A percentile compares a stretch with the other conserved stretches of the same genome.
phyloP scores from a whole-genome alignment of 2,888 invertebrate species.

The Cheilosia variabilis region DNA sequence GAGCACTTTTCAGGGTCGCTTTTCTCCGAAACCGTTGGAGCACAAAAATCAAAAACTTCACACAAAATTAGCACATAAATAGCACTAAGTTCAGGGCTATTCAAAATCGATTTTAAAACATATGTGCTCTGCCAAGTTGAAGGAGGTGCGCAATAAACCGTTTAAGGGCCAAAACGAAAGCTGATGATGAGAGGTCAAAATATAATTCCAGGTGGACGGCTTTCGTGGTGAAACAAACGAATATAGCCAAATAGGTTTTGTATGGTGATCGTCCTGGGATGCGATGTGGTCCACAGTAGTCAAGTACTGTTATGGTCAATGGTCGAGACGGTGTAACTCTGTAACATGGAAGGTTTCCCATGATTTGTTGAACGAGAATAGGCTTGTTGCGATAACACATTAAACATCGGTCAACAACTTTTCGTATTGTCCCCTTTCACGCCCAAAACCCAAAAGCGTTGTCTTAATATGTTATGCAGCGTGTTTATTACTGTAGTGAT shows the following conservation, averaged over 20 bases:
- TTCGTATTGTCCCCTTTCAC: conserved; percentile 12
- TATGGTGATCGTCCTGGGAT: conserved; percentile 5
- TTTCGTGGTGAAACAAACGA: conserved; percentile 32
- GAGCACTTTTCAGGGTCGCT: too few relatives aligned
- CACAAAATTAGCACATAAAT: too few relatives aligned
- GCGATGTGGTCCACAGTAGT: too few relatives aligned
- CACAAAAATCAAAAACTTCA: too few relatives aligned
- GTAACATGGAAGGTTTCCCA: conserved; percentile 11
- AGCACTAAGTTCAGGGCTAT: too few relatives aligned
- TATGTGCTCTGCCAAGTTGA: too few relatives aligned
- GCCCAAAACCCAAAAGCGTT: conserved; percentile 19
- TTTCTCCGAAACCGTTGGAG: too few relatives aligned
- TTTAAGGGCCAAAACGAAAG: conserved; percentile 21
- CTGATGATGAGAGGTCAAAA: background rate
- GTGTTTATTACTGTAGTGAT: conserved; percentile 8
- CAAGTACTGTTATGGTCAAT: background rate
- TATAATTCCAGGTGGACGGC: conserved; percentile 29
- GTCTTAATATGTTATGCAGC: conserved; percentile 25
- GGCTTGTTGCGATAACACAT: conserved; percentile 30
- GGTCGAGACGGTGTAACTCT: conserved; percentile 1
- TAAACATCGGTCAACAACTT: conserved; percentile 9
- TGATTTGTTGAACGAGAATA: conserved; percentile 5
- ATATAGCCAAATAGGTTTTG: conserved; percentile 25
- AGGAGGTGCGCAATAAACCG: conserved; percentile 18
- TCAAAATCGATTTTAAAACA: too few relatives aligned